Evolutionary conservation across 2,113 vertebrate genomes (phyloP).

Genomic region (Zosterops borbonicus): DNA sequence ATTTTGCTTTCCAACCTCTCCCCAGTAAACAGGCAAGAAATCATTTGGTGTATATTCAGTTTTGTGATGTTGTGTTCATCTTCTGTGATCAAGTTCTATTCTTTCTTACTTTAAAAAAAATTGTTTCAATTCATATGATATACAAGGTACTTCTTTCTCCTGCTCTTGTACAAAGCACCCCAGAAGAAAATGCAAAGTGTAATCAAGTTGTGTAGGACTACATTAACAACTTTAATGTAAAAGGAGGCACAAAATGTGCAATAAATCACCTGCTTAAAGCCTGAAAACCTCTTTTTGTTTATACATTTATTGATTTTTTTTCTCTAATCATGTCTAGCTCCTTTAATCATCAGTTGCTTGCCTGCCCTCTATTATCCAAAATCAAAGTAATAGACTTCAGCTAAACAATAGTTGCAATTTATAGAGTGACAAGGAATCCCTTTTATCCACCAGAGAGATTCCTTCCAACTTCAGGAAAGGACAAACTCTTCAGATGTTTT

Average conservation of each 20-base stretch:
- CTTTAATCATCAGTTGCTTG: conserved; percentile 45
- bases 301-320: conserved; percentile 62
- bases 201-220: not conserved
- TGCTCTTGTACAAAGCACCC: not conserved
- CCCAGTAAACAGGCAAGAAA: conserved; percentile 30
- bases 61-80: conserved; percentile 26
- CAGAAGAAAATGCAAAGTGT: not conserved
- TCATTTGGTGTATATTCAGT: not conserved
- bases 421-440: not conserved
- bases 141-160: conserved; percentile 23
- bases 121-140: conserved; percentile 37
- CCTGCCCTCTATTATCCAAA: conserved; percentile 47
- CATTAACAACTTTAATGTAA: conserved; percentile 23
- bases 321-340: conserved; percentile 44
- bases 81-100: conserved; percentile 9
- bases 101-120: not conserved
- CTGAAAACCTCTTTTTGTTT: conserved; percentile 56
- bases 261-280: conserved; percentile 38
- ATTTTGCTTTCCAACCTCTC: conserved; percentile 47
- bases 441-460: conserved; percentile 16
- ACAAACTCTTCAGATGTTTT: not conserved
- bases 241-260: conserved; percentile 20
- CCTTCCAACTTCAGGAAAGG: conserved; percentile 3
- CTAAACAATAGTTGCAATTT: conserved; percentile 54
- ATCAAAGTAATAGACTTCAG: conserved; percentile 56